Percentiles rank a stretch among this genome's conserved stretches.
These are phyloP conservation scores for Deilephila elpenor DNA, from an alignment of 2,888 invertebrate species.

Conservation along the genomic window DNA sequence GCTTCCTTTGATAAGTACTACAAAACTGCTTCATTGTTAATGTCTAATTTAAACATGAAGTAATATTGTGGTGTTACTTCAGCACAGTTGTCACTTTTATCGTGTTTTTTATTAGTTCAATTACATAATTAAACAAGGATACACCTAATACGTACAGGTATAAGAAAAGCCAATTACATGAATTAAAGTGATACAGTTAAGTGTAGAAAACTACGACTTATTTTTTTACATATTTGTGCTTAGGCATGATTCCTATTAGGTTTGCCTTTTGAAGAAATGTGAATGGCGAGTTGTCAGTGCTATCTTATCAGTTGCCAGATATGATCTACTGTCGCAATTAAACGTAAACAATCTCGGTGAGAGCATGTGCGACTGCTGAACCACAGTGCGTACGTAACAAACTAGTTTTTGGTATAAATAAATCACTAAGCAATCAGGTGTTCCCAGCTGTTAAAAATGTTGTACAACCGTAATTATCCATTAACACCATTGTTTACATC, in stretches of 20 bases:
- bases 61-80: background rate
- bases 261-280: background rate
- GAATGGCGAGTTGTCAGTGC: background rate
- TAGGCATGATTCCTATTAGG: background rate
- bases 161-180: no score
- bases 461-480: conserved; percentile 34
- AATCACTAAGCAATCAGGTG: conserved; percentile 51
- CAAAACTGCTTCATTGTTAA: background rate
- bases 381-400: conserved; percentile 54
- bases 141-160: no score
- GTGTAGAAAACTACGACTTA: no score
- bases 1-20: background rate
- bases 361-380: conserved; percentile 6
- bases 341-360: conserved; percentile 26
- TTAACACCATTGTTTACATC: conserved; percentile 15
- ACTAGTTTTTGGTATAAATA: conserved; percentile 64
- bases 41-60: background rate
- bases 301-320: conserved; percentile 33
- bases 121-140: no score
- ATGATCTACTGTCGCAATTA: conserved; percentile 24
- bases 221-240: background rate
- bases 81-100: background rate
- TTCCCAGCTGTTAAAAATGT: conserved; percentile 56
- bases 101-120: no score
- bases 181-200: no score